Conservation (phyloP, 2,888 invertebrate species). For the Drosophila algonquin region DNA sequence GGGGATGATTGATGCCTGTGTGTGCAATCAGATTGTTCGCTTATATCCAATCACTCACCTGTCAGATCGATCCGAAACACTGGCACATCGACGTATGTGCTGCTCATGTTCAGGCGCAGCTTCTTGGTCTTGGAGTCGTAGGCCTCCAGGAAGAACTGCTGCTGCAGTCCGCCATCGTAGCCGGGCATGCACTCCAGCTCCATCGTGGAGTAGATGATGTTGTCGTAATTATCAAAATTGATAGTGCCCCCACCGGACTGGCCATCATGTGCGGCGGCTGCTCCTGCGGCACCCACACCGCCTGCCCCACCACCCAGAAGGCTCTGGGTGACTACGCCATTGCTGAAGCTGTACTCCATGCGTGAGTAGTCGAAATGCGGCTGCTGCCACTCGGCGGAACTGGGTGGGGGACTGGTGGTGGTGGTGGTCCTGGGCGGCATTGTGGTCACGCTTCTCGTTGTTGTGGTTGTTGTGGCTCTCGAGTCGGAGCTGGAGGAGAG, state of each 20-base stretch:
- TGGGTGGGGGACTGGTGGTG: constrained; percentile 17
- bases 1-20: neutral
- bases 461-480: constrained; percentile 24
- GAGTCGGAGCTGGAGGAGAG: constrained; percentile 63
- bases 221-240: constrained; percentile 83
- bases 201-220: constrained; percentile 85
- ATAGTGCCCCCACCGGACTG: constrained; percentile 73
- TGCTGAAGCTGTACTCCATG: constrained; percentile 82
- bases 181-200: constrained; percentile 94
- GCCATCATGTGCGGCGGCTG: constrained; percentile 23
- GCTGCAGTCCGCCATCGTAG: constrained; percentile 94
- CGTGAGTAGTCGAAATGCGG: constrained; percentile 83
- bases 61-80: constrained; percentile 86
- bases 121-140: constrained; percentile 90
- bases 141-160: constrained; percentile 92
- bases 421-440: neutral
- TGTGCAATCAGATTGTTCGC: neutral
- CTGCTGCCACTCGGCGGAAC: constrained; percentile 68
- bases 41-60: constrained; percentile 73
- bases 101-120: constrained; percentile 89
- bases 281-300: constrained; percentile 15
- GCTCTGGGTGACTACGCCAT: constrained; percentile 81
- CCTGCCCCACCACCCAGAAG: constrained; percentile 66
- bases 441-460: neutral
- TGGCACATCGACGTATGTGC: constrained; percentile 86